phyloP scores from a whole-genome alignment of 1,140 invertebrate species.

The Drosophila willistoni region DNA sequence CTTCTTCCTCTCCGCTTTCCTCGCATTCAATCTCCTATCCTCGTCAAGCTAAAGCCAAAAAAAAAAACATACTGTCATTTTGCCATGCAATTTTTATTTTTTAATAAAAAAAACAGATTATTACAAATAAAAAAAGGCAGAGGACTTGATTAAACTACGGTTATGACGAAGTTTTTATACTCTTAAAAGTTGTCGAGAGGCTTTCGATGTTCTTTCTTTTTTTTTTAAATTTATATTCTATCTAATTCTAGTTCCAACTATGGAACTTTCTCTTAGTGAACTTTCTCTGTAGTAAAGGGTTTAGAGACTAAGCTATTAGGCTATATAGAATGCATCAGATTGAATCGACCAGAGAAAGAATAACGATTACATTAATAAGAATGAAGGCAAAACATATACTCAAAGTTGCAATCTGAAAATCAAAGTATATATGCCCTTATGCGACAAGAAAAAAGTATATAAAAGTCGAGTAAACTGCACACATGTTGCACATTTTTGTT shows the following conservation, averaged over 20 bases:
- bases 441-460: neutral
- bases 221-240: too few relatives aligned
- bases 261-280: too few relatives aligned
- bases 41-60: constrained; percentile 2
- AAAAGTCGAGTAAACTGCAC: neutral
- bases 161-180: neutral
- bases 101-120: constrained; percentile 25
- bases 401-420: neutral
- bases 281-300: too few relatives aligned
- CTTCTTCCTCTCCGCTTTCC: neutral
- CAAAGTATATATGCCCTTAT: neutral
- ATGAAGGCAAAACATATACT: too few relatives aligned
- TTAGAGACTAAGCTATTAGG: too few relatives aligned
- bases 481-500: constrained; percentile 36
- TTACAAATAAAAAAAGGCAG: neutral
- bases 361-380: too few relatives aligned
- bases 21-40: neutral
- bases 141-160: neutral
- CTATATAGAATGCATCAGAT: too few relatives aligned
- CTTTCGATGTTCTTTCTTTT: too few relatives aligned
- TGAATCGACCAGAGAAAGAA: too few relatives aligned
- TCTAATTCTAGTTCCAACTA: too few relatives aligned
- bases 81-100: constrained; percentile 22
- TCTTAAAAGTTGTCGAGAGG: neutral
- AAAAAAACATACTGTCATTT: constrained; percentile 28